Base-by-base conservation (phyloP, 2,888 invertebrate genomes). In the Halictus quadricinctus region DNA sequence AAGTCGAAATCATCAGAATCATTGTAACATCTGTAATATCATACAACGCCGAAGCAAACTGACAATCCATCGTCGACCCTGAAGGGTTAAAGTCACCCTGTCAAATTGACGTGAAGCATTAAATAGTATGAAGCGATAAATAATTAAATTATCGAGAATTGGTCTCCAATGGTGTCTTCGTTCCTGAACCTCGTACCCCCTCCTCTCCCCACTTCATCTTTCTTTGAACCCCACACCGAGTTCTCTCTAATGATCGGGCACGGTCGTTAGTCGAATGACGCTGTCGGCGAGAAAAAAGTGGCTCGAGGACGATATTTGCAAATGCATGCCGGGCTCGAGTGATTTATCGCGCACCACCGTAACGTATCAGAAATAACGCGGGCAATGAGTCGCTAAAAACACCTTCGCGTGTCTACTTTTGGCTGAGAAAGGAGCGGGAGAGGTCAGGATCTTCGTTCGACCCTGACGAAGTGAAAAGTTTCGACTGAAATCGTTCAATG, bases 221-320 rank as follows among this genome's bases (percentile, higher is more conserved):
- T 18, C 50, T 50, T 13, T 18, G 50, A 8, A 6, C 21, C 1
- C 21, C 58, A 1, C n/a, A 1, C n/a, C 0, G 36, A 54, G 29
- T 64, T 29, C 72, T 43, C 54, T 85, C 72, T 85, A 85, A 85
- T 84, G 80, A 75, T 69, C 15, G 66, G 75, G 36, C 5, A 12
- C 66, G 78, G 75, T 85, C 85, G 80, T 85, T 85, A 84, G 85
- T 79, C 78, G 80, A 76, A 73, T 77, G 80, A 85, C 48, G 58
- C 43, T 1, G 18, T 13, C 69, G 13, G 13, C 54, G 72, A 58
- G 72, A 82, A 80, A 82, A 76, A 77, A 81, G 54, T 36, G 66
- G 70, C 72, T 36, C n/a, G 76, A 77, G 79, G 76, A 83, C 81
- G 86, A 84, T 88, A 88, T 88, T 90, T 90, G 90, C 88, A 91